Evolutionary conservation across 2,113 vertebrate genomes (phyloP).

Genomic region (Henicopernis longicauda): DNA sequence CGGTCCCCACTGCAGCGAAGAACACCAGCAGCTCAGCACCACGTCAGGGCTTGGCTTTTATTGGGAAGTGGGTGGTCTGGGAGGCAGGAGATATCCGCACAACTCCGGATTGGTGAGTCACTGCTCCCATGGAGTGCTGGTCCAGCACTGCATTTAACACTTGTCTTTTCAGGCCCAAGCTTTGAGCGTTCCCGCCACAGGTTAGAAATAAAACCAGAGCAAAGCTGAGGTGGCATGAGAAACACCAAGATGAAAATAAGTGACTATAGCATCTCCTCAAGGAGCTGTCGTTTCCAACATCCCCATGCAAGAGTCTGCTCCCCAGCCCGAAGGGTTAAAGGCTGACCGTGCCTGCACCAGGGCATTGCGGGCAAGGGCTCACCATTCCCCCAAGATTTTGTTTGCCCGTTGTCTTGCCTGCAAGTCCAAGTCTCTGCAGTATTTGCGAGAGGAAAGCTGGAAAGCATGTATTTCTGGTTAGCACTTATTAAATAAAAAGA

Average conservation of each 20-base stretch:
- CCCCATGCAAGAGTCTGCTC: background rate
- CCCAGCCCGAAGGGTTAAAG: background rate
- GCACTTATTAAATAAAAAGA: background rate
- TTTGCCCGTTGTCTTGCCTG: background rate
- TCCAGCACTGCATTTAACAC: background rate
- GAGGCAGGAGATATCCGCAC: background rate
- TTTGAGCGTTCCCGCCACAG: rapidly evolving
- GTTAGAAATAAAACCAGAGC: background rate
- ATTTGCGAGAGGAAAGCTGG: background rate
- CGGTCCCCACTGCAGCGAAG: background rate
- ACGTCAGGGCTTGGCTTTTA: background rate
- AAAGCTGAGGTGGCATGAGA: background rate
- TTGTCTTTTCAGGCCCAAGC: background rate
- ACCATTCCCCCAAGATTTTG: background rate
- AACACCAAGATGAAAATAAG: background rate
- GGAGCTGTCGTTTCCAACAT: background rate
- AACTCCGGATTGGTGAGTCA: background rate
- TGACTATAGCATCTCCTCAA: background rate
- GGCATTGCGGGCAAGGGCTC: background rate
- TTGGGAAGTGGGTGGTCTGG: background rate
- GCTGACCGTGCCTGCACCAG: rapidly evolving
- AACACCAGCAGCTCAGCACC: background rate
- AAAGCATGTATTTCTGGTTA: background rate
- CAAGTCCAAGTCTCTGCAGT: background rate
- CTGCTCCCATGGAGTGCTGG: background rate